A percentile compares a stretch with the other conserved stretches of the same genome.
phyloP scores from a whole-genome alignment of 2,888 invertebrate genomes.

The Apoderus coryli region DNA sequence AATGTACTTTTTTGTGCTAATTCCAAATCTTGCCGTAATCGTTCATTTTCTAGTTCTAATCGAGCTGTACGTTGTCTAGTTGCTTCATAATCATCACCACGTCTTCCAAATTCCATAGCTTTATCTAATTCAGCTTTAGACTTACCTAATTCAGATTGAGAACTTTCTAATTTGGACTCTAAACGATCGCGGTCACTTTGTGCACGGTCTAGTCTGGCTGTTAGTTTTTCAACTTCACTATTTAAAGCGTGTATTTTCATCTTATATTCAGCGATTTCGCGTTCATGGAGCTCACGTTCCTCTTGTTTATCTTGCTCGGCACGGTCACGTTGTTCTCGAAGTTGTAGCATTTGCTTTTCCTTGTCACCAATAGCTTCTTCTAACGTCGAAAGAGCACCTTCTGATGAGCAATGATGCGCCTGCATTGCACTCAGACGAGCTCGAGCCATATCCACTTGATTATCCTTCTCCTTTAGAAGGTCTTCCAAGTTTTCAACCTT shows the following conservation, averaged over 20 bases:
- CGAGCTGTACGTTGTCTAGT: conserved; percentile 71
- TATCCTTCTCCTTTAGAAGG: conserved; percentile 92
- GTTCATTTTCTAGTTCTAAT: conserved; percentile 80
- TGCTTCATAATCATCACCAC: conserved; percentile 79
- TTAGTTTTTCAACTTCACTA: conserved; percentile 81
- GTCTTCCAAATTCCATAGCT: conserved; percentile 77
- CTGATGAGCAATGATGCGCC: conserved; percentile 85
- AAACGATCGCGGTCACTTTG: conserved; percentile 82
- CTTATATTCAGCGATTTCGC: conserved; percentile 88
- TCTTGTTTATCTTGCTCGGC: conserved; percentile 93
- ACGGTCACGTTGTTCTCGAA: conserved; percentile 84
- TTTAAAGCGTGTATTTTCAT: conserved; percentile 84
- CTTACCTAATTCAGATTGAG: conserved; percentile 76
- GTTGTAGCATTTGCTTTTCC: conserved; percentile 91
- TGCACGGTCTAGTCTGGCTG: conserved; percentile 74
- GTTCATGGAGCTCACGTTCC: conserved; percentile 84
- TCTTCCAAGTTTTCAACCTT: conserved; percentile 98
- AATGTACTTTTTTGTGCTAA: conserved; percentile 43
- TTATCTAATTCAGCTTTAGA: conserved; percentile 89
- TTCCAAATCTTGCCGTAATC: conserved; percentile 73
- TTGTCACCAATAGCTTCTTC: conserved; percentile 94
- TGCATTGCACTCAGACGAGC: conserved; percentile 85
- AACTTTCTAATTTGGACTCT: conserved; percentile 81
- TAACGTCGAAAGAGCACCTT: conserved; percentile 81
- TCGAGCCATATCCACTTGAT: conserved; percentile 90